Base-by-base conservation (phyloP, 2,888 invertebrate species). In the Volucella inanis region DNA sequence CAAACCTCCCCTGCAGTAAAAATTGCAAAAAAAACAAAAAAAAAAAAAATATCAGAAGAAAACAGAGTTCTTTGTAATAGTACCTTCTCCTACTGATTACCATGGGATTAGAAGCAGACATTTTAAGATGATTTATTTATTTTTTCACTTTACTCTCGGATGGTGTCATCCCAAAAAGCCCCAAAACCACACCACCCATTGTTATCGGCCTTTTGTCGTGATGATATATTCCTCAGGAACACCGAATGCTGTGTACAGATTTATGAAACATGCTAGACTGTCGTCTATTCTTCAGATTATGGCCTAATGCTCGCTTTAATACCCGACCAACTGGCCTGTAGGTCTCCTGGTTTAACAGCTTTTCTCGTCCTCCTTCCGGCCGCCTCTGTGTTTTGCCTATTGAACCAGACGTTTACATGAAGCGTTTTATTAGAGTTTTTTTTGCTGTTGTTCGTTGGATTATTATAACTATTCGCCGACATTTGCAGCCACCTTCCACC, bases 101-200 rank as follows among this genome's bases (percentile, higher is more conserved):
- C 64, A 55, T 62, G 67, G 72, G 62, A 72, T 68, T 77, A 72
- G 45, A 59, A 61, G 31, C 4, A 4, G 77, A 71, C 70, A 61
- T 75, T 52, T 41, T 43, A 61, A 72, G 77, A 72, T 82, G 82
- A 83, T 83, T 83, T 83, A 83, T 83, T 83, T 83, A 74, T 83
- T 82, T 74, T 18, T 18, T 41, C 54, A 8, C 47, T 54, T 11
- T 45, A 38, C 43, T 49, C 45, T 15, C 47, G 6, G 31, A 6
- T 31, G 31, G 6, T 6, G 49, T 11, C 41, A 39, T 22, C 61
- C 31, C 50, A 67, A 31, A 31, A 31, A 31, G 31, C 6, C 31
- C 31, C 4, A 31, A 0, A 31, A 6, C 31, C 4, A 6, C 31
- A 31, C 31, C 15, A 62, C 59, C 50, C 52, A 65, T 71, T 72